Evolutionary conservation across 2,797 vertebrate genomes (phyloP).

Genomic region (Florisuga fusca): DNA sequence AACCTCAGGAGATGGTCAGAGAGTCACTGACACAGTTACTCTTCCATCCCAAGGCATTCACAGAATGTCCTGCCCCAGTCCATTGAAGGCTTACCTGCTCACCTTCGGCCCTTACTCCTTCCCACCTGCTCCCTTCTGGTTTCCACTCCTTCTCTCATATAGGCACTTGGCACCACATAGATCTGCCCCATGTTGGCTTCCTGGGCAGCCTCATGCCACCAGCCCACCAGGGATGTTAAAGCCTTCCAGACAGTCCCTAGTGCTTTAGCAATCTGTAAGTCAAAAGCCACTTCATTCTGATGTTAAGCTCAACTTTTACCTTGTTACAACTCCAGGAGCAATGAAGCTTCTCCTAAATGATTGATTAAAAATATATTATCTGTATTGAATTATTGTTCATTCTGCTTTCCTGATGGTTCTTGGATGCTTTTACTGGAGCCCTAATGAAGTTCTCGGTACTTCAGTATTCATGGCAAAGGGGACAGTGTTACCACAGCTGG

Average conservation of each 20-base stretch:
- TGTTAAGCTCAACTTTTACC: background rate
- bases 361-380: background rate
- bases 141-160: background rate
- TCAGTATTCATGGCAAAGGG: background rate
- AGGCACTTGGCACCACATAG: background rate
- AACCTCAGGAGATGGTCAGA: background rate
- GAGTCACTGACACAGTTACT: background rate
- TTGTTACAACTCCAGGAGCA: background rate
- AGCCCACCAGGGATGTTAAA: background rate
- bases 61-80: accelerated
- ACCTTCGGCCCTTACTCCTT: background rate
- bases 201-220: background rate
- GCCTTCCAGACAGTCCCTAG: background rate
- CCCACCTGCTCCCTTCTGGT: accelerated
- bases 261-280: background rate
- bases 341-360: background rate
- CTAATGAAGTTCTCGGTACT: background rate
- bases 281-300: background rate
- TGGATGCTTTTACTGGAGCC: background rate
- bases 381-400: background rate
- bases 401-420: background rate
- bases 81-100: background rate
- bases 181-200: background rate
- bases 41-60: background rate
- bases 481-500: accelerated